These are phyloP conservation scores for Engraulis encrasicolus DNA, from an alignment of 2,113 vertebrate species.

Conservation along the genomic window DNA sequence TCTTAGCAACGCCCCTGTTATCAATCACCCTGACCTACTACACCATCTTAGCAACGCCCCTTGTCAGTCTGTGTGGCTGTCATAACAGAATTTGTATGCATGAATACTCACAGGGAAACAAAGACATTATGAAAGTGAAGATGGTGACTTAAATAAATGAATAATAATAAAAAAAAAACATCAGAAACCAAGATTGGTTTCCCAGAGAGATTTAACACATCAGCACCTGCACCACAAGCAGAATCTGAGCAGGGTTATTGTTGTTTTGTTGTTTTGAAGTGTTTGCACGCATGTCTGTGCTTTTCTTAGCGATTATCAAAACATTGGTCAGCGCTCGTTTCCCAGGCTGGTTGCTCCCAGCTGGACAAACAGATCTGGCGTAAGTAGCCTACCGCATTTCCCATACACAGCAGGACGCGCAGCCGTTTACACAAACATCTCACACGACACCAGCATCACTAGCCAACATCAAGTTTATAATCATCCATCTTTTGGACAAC, in stretches of 20 bases:
- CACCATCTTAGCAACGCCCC: too few species aligned
- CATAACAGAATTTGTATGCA: neutral
- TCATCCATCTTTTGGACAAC: neutral
- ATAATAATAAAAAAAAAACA: too few species aligned
- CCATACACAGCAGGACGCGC: conserved; percentile 57
- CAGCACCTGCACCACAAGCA: too few species aligned
- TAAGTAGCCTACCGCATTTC: conserved; percentile 70
- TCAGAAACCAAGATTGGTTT: too few species aligned
- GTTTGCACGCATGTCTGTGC: conserved; percentile 51
- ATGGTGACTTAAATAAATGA: too few species aligned
- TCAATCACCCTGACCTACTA: too few species aligned
- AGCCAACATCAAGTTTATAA: neutral
- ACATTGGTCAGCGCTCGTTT: conserved; percentile 60
- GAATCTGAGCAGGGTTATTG: too few species aligned
- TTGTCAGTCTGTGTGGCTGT: too few species aligned
- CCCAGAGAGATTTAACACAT: too few species aligned
- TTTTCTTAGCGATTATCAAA: conserved; percentile 57
- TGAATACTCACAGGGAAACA: too few species aligned
- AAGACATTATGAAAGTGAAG: too few species aligned
- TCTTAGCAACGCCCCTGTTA: too few species aligned
- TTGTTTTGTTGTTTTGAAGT: conserved; percentile 49
- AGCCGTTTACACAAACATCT: conserved; percentile 50
- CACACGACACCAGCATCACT: conserved; percentile 27
- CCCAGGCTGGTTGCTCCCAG: conserved; percentile 75
- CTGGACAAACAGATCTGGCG: conserved; percentile 78